Evolutionary conservation across 2,797 vertebrate genomes (phyloP).

Genomic region (Alectoris magna): DNA sequence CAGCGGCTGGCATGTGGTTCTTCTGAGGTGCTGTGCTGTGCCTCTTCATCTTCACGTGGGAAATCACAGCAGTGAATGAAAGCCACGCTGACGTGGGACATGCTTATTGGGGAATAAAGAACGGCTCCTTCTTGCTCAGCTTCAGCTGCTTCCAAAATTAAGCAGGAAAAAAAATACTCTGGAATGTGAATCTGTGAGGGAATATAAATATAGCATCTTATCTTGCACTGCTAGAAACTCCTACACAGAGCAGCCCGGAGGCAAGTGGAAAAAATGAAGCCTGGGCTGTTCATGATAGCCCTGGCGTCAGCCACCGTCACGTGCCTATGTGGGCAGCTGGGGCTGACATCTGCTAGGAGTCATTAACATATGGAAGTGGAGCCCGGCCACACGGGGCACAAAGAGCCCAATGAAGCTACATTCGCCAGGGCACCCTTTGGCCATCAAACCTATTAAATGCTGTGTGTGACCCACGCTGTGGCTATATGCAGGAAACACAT

Average conservation of each 20-base stretch:
- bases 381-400: not conserved
- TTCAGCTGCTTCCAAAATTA: constrained; percentile 26
- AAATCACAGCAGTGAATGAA: not conserved
- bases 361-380: not conserved
- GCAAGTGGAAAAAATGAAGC: not conserved
- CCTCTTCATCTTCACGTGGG: not conserved
- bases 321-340: constrained; percentile 39
- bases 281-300: constrained; percentile 22
- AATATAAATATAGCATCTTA: constrained; percentile 50
- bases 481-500: not conserved
- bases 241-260: not conserved
- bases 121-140: not conserved
- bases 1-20: rapidly evolving
- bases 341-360: constrained; percentile 24
- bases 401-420: not conserved
- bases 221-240: constrained; percentile 15
- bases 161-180: not conserved
- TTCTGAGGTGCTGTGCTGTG: rapidly evolving
- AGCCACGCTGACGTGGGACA: not conserved
- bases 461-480: not conserved
- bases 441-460: not conserved
- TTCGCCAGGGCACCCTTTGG: not conserved
- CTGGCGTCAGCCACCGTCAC: not conserved
- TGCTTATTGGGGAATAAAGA: not conserved
- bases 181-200: constrained; percentile 10